phyloP scores from a whole-genome alignment of 2,113 vertebrate genomes.

The Neolamprologus ventralis region DNA sequence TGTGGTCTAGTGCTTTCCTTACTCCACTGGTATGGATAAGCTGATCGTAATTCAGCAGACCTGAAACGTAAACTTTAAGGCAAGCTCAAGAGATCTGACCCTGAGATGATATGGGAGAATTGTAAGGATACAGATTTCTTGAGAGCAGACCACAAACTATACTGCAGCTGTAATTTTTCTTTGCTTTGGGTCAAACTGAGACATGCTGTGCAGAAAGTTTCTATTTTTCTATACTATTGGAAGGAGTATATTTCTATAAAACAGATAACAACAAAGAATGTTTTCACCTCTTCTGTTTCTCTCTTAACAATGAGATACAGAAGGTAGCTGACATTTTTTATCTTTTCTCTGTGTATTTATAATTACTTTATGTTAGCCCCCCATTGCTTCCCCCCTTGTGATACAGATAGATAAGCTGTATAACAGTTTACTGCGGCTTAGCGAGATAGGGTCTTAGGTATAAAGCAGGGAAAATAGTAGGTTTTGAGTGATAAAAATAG shows the following conservation, averaged over 20 bases:
- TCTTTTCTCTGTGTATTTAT: conserved; percentile 48
- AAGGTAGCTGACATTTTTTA: conserved; percentile 31
- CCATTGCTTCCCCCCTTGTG: conserved; percentile 12
- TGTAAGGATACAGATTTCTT: conserved; percentile 14
- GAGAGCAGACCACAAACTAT: conserved; percentile 11
- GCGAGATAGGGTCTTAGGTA: conserved; percentile 24
- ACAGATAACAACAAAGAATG: background rate
- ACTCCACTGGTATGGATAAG: conserved; percentile 52
- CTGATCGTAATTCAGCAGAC: conserved; percentile 51
- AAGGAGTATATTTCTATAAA: background rate
- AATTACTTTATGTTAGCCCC: conserved; percentile 41
- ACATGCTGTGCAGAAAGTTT: background rate
- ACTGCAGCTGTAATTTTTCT: background rate
- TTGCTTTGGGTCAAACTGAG: background rate
- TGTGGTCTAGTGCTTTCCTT: conserved; percentile 46
- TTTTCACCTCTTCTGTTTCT: background rate
- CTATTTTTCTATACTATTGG: background rate
- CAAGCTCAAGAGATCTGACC: conserved; percentile 40
- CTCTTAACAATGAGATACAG: background rate
- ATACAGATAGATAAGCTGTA: conserved; percentile 6
- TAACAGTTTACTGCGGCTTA: conserved; percentile 5
- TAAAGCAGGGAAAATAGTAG: conserved; percentile 22
- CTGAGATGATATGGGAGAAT: conserved; percentile 19
- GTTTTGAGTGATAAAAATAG: conserved; percentile 37
- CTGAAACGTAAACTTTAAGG: conserved; percentile 56